phyloP scores from a whole-genome alignment of 2,888 invertebrate genomes.

The Phyllotreta cruciferae region DNA sequence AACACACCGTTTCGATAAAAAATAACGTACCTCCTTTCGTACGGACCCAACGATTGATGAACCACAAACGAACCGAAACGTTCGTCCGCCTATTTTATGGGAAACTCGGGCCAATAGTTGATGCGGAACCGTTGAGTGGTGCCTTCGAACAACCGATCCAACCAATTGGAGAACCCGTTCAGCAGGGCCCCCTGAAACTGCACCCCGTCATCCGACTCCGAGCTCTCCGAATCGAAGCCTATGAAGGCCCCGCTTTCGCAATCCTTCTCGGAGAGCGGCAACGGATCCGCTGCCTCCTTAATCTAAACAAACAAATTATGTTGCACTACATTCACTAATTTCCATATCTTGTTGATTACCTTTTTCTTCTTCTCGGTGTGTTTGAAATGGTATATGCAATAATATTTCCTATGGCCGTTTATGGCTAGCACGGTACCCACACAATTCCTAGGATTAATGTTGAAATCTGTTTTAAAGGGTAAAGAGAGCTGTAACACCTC shows the following conservation, averaged over 20 bases:
- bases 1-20: neutral
- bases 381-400: conserved; percentile 98
- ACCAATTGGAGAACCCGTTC: conserved; percentile 94
- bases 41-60: conserved; percentile 20
- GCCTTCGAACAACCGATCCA: conserved; percentile 96
- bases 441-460: conserved; percentile 95
- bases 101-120: conserved; percentile 98
- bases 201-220: conserved; percentile 65
- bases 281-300: neutral
- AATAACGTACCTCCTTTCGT: neutral
- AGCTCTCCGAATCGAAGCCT: conserved; percentile 75
- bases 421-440: conserved; percentile 95
- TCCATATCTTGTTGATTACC: too few relatives aligned
- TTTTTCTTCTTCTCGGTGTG: conserved; percentile 83
- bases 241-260: conserved; percentile 87
- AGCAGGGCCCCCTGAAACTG: conserved; percentile 68
- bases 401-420: conserved; percentile 97
- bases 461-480: conserved; percentile 80
- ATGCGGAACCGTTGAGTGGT: conserved; percentile 94
- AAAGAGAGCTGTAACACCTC: conserved; percentile 87
- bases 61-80: conserved; percentile 23
- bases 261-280: conserved; percentile 57
- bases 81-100: conserved; percentile 69
- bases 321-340: too few relatives aligned
- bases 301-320: conserved; percentile 15